A percentile compares a stretch with the other conserved stretches of the same genome.
These are phyloP conservation scores for Ostrea edulis DNA, from an alignment of 1,140 invertebrate species.

Conservation along the genomic window DNA sequence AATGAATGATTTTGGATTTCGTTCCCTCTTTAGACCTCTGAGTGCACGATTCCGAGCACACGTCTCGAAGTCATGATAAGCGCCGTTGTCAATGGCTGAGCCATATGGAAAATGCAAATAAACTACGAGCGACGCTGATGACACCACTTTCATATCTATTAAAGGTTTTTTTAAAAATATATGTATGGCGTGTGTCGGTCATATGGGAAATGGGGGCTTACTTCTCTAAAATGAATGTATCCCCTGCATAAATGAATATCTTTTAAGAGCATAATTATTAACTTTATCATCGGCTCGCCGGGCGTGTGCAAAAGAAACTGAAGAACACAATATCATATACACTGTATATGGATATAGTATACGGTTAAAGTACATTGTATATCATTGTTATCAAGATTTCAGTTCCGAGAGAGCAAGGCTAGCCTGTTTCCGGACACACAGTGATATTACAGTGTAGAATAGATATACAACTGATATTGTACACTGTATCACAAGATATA, in stretches of 20 bases:
- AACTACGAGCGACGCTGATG: not conserved
- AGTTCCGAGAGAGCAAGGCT: too few relatives aligned
- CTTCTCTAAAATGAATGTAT: not conserved
- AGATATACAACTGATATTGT: too few relatives aligned
- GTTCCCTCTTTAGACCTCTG: not conserved
- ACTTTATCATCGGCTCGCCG: too few relatives aligned
- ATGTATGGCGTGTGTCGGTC: not conserved
- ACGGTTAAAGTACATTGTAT: too few relatives aligned
- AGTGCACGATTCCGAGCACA: slow-evolving; percentile 11
- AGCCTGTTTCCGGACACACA: too few relatives aligned
- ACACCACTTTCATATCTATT: not conserved
- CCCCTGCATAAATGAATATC: not conserved
- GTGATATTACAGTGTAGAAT: too few relatives aligned
- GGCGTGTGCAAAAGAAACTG: too few relatives aligned
- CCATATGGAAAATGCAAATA: not conserved
- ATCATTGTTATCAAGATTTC: too few relatives aligned
- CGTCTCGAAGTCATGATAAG: not conserved
- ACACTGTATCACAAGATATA: too few relatives aligned
- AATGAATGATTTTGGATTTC: not conserved
- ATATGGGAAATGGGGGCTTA: not conserved
- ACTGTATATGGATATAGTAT: too few relatives aligned
- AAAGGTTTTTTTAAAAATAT: not conserved
- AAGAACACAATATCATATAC: too few relatives aligned
- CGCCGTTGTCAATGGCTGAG: not conserved
- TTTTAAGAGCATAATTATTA: not conserved